Conservation (phyloP, 2,797 vertebrate species). For the Euthynnus affinis region DNA sequence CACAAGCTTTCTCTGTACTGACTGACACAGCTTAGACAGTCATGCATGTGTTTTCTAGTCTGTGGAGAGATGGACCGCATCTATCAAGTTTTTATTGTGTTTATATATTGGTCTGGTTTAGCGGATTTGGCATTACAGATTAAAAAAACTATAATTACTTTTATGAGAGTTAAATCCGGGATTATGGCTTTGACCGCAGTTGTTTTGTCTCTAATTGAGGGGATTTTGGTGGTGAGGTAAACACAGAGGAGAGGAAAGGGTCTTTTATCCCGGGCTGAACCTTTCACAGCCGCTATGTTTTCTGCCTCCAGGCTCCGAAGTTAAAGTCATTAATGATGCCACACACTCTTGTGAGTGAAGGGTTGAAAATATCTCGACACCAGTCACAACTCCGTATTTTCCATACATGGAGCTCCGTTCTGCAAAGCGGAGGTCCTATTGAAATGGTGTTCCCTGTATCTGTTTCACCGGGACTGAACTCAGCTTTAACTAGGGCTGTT, state of each 20-base stretch:
- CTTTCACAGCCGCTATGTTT: constrained; percentile 61
- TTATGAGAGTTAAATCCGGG: constrained; percentile 83
- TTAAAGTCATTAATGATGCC: constrained; percentile 67
- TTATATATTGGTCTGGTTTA: constrained; percentile 78
- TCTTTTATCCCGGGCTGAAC: constrained; percentile 67
- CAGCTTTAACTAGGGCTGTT: constrained; percentile 55
- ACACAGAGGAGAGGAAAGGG: constrained; percentile 68
- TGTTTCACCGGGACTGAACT: constrained; percentile 64
- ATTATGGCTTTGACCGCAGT: constrained; percentile 78
- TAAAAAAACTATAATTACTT: constrained; percentile 82
- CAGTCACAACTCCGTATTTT: constrained; percentile 34
- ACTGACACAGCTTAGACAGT: constrained; percentile 52
- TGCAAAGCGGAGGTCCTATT: constrained; percentile 26
- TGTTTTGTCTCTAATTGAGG: constrained; percentile 82
- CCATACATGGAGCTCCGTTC: constrained; percentile 42
- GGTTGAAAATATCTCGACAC: constrained; percentile 46
- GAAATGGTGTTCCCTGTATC: constrained; percentile 52
- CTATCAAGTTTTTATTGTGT: constrained; percentile 80
- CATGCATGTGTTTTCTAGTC: constrained; percentile 49
- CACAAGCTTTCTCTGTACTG: constrained; percentile 50
- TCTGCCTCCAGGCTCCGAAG: constrained; percentile 46
- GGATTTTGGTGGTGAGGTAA: constrained; percentile 76
- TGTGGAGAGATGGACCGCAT: constrained; percentile 72
- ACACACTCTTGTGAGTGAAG: constrained; percentile 46
- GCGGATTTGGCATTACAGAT: constrained; percentile 75